A percentile compares a stretch with the other conserved stretches of the same genome.
Conservation (phyloP, 2,888 invertebrate genomes). For the Apodemia mormo region DNA sequence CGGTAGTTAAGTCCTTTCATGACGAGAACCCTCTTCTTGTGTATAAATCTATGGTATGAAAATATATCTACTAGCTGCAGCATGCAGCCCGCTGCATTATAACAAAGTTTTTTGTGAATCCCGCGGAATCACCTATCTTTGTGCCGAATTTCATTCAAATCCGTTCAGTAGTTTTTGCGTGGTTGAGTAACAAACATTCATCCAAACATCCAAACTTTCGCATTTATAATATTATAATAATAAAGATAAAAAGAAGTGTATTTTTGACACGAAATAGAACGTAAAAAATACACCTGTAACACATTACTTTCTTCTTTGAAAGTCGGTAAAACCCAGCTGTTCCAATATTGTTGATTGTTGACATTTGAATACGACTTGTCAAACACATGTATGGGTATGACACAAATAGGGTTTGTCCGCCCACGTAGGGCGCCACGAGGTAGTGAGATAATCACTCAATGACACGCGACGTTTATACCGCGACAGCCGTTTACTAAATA, state of each 20-base stretch:
- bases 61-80: too few relatives aligned
- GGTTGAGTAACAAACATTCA: too few relatives aligned
- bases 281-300: background rate
- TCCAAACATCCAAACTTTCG: too few relatives aligned
- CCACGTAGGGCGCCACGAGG: conserved; percentile 38
- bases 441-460: conserved; percentile 60
- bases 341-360: conserved; percentile 9
- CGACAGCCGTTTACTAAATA: conserved; percentile 72
- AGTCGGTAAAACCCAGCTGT: background rate
- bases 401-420: conserved; percentile 37
- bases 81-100: too few relatives aligned
- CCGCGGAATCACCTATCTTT: too few relatives aligned
- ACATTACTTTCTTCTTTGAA: background rate
- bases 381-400: conserved; percentile 39
- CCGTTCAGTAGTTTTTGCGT: too few relatives aligned
- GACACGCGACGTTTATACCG: conserved; percentile 58
- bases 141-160: too few relatives aligned
- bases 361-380: conserved; percentile 32
- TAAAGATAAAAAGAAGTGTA: background rate
- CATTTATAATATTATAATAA: too few relatives aligned
- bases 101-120: too few relatives aligned
- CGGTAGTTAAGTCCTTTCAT: too few relatives aligned
- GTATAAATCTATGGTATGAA: too few relatives aligned
- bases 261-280: background rate
- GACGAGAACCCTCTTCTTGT: too few relatives aligned